phyloP scores from a whole-genome alignment of 1,140 invertebrate genomes.

The Leguminivora glycinivorella region DNA sequence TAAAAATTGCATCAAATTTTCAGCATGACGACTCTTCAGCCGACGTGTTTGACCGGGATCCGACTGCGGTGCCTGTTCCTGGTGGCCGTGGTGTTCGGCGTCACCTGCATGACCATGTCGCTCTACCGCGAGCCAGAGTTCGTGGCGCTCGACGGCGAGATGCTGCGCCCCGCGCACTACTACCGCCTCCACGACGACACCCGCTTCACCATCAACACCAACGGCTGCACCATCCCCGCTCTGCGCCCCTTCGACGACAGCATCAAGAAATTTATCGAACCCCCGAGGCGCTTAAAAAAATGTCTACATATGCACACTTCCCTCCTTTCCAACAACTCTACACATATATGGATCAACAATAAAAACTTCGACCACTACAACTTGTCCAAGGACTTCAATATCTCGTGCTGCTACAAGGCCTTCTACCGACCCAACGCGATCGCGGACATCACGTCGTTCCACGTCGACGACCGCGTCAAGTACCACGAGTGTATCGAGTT shows the following conservation, averaged over 20 bases:
- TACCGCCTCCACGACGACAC: slow-evolving; percentile 38
- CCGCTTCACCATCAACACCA: slow-evolving; percentile 83
- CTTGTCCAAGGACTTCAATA: slow-evolving; percentile 63
- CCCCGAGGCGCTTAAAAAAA: slow-evolving; percentile 60
- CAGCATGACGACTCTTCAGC: slow-evolving; percentile 56
- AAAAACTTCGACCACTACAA: slow-evolving; percentile 78
- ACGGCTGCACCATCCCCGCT: slow-evolving; percentile 89
- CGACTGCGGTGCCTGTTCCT: slow-evolving; percentile 59
- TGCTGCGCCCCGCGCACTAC: slow-evolving; percentile 23
- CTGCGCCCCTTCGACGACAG: slow-evolving; percentile 85
- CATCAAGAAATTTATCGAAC: slow-evolving; percentile 68
- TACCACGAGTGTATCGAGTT: slow-evolving; percentile 73
- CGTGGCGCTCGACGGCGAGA: slow-evolving; percentile 44
- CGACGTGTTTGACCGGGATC: slow-evolving; percentile 32
- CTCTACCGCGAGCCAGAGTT: slow-evolving; percentile 52
- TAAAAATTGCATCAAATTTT: slow-evolving; percentile 38
- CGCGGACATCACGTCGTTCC: slow-evolving; percentile 52
- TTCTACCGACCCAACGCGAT: slow-evolving; percentile 80
- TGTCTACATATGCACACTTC: slow-evolving; percentile 66
- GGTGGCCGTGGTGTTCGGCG: slow-evolving; percentile 51
- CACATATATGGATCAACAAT: slow-evolving; percentile 79
- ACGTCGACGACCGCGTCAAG: slow-evolving; percentile 69
- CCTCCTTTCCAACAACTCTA: slow-evolving; percentile 82
- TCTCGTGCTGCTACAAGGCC: slow-evolving; percentile 82
- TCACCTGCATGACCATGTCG: slow-evolving; percentile 57